Conservation (phyloP, 2,888 invertebrate genomes). For the Spilosoma lubricipeda region DNA sequence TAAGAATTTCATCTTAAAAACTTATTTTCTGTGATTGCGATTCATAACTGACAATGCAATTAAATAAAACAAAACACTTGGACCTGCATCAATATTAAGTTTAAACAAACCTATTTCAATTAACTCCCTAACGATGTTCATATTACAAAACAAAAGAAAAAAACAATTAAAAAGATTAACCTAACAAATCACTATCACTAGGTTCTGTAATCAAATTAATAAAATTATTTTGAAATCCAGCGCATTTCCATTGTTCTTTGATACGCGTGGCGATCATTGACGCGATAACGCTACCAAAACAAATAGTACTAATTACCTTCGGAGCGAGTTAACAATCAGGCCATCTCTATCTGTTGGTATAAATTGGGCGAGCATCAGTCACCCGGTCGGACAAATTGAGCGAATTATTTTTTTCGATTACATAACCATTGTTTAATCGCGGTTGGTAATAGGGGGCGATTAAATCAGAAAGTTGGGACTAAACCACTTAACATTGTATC, state of each 20-base stretch:
- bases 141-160: not conserved
- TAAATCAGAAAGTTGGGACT: constrained; percentile 63
- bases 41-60: too few relatives aligned
- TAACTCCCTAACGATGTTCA: not conserved
- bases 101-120: not conserved
- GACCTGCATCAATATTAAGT: not conserved
- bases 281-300: constrained; percentile 77
- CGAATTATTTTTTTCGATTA: constrained; percentile 84
- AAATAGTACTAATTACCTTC: constrained; percentile 84
- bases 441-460: constrained; percentile 76
- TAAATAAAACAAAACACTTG: too few relatives aligned
- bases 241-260: constrained; percentile 78
- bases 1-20: too few relatives aligned
- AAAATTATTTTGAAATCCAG: constrained; percentile 72
- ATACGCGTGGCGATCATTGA: constrained; percentile 47
- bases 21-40: too few relatives aligned
- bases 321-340: constrained; percentile 77
- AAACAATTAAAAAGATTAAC: constrained; percentile 37
- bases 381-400: constrained; percentile 74
- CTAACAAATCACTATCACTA: constrained; percentile 63
- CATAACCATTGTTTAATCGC: constrained; percentile 81
- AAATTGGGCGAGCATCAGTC: constrained; percentile 75
- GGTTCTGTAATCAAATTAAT: constrained; percentile 74
- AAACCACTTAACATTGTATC: constrained; percentile 47
- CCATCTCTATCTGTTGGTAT: constrained; percentile 77